A percentile compares a stretch with the other conserved stretches of the same genome.
Conservation (phyloP, 2,113 vertebrate species). For the Eulemur macaco region DNA sequence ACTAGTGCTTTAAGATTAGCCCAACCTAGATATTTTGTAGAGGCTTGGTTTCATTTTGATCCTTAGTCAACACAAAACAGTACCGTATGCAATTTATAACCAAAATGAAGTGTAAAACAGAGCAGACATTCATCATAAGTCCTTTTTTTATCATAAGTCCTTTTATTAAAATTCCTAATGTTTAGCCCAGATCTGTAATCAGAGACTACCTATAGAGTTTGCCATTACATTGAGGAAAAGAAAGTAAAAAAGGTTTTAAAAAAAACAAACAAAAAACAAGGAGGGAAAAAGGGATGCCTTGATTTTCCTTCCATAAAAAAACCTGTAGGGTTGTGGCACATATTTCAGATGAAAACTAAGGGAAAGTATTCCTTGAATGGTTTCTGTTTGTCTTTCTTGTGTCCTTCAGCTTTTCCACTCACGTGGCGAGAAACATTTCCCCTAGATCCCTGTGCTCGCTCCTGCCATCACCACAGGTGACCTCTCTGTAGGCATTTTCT, state of each 20-base stretch:
- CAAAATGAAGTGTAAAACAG: not conserved
- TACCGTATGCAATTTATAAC: not conserved
- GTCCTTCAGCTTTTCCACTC: not conserved
- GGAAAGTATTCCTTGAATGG: not conserved
- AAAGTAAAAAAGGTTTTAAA: constrained; percentile 21
- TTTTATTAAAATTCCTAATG: constrained; percentile 28
- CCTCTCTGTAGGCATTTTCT: constrained; percentile 42
- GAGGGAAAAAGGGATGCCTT: not conserved
- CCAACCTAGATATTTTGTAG: constrained; percentile 1
- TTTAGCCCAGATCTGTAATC: constrained; percentile 32
- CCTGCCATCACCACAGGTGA: not conserved
- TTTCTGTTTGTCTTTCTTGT: not conserved
- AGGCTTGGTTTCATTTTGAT: constrained; percentile 42
- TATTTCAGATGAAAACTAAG: not conserved
- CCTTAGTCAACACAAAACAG: constrained; percentile 34
- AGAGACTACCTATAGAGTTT: not conserved
- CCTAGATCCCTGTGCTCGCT: not conserved
- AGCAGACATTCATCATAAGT: not conserved
- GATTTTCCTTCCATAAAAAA: not conserved
- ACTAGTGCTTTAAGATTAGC: constrained; percentile 31
- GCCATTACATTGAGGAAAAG: not conserved
- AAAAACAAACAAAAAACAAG: not conserved
- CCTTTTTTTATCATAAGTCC: not conserved
- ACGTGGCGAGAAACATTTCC: not conserved
- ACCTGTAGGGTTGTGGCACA: not conserved